Base-by-base conservation (phyloP, 64 coral and sea anemone species). In the Actinia tenebrosa region DNA sequence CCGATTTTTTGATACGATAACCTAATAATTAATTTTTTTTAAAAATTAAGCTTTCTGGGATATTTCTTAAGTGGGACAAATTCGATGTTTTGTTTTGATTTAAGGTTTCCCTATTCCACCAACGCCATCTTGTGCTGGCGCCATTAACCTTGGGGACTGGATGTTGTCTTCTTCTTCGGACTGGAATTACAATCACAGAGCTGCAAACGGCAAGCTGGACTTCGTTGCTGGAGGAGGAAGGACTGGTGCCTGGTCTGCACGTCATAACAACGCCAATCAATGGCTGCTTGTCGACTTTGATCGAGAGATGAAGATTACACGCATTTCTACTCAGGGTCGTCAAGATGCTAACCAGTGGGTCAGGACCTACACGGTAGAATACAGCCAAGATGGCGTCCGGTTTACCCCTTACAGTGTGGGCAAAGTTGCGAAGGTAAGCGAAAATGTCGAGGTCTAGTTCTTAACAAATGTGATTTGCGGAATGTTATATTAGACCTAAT, bases 251-350 rank as follows among this genome's bases (percentile, higher is more conserved):
- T 91, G 89, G 89, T 86, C 77, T 44, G 84, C 89, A 5, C 22
- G 17, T 2, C 25, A 8, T 22, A 91, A 87, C 14, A 46, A 91
- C 44, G 53, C 52, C 7, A 7, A 68, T 5, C 89, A 91, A 60
- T 86, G 84, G 83, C 45, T 91, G 7, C 89, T 79, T 26, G 77
- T 91, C 2, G 89, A 86, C 46, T 91, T 91, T 71, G 13, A 7
- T 71, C 75, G 86, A n/a, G 17, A 60, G 44, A 91, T 87, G 77
- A 42, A 75, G 7, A 42, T 91, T 27, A 91, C 75, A 22, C 84
- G 77, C 25, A 62, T 91, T 8, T 86, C 89, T 18, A 91, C 84
- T 27, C 59, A 87, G 30, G 89, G 89, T 53, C 78, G 89, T 45
- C 47, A 56, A 3, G 58, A 30, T 10, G 0, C 0, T 22, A 22